phyloP scores from a whole-genome alignment of 2,113 vertebrate genomes.

The Mesocricetus auratus region DNA sequence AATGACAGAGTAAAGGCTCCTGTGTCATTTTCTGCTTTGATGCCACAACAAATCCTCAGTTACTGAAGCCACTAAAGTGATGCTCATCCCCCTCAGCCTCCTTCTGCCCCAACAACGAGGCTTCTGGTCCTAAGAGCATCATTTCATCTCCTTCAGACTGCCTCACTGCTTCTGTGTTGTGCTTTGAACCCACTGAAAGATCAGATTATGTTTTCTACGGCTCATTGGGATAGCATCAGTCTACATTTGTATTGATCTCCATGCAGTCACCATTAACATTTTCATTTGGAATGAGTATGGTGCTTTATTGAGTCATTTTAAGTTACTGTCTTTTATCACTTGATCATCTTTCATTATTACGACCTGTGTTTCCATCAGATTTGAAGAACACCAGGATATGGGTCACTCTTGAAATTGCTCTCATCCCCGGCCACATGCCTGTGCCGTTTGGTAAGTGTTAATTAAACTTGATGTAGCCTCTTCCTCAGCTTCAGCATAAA shows the following conservation, averaged over 20 bases:
- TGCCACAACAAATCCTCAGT: neutral
- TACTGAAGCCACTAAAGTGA: neutral
- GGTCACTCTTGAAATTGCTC: neutral
- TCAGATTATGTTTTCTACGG: slow-evolving; percentile 8
- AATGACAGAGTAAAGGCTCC: neutral
- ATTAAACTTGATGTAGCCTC: neutral
- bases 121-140: neutral
- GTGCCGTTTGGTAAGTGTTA: neutral
- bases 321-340: slow-evolving; percentile 20
- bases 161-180: neutral
- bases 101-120: neutral
- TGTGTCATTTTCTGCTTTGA: neutral
- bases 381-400: neutral
- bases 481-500: neutral
- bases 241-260: neutral
- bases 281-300: slow-evolving; percentile 3
- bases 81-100: neutral
- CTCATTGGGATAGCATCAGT: neutral
- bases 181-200: neutral
- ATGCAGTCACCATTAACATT: neutral
- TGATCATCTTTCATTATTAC: slow-evolving; percentile 34
- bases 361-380: neutral
- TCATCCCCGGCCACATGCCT: neutral
- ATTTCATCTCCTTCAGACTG: neutral
- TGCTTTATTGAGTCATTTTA: slow-evolving; percentile 37